A percentile compares a stretch with the other conserved stretches of the same genome.
phyloP scores from a whole-genome alignment of 2,888 invertebrate genomes.

The Aspidiotus destructor region DNA sequence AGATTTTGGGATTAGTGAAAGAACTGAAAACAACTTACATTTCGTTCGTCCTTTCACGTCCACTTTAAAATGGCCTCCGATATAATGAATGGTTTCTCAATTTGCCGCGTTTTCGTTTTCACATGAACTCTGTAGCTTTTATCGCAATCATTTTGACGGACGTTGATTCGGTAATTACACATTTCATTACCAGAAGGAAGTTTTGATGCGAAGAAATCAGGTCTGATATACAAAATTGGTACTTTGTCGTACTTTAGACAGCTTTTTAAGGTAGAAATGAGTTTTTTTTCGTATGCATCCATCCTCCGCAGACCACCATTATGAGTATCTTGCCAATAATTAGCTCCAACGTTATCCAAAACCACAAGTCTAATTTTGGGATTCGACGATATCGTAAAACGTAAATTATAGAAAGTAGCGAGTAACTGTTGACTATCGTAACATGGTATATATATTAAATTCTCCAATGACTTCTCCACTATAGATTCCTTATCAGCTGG shows the following conservation, averaged over 20 bases:
- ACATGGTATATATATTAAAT: slow-evolving; percentile 43
- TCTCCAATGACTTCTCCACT: slow-evolving; percentile 39
- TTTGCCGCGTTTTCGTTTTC: too few species aligned
- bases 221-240: slow-evolving; percentile 48
- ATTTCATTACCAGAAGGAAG: slow-evolving; percentile 3
- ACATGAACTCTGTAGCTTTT: too few species aligned
- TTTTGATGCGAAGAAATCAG: slow-evolving; percentile 38
- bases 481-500: neutral
- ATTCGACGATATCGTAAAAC: slow-evolving; percentile 43
- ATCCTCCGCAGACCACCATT: slow-evolving; percentile 38
- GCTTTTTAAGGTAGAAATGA: slow-evolving; percentile 44
- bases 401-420: slow-evolving; percentile 42
- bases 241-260: slow-evolving; percentile 47
- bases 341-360: slow-evolving; percentile 47
- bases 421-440: slow-evolving; percentile 42
- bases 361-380: slow-evolving; percentile 44
- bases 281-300: slow-evolving; percentile 39
- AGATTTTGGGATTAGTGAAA: too few species aligned
- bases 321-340: slow-evolving; percentile 45
- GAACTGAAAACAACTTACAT: too few species aligned
- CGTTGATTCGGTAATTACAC: neutral
- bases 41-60: too few species aligned
- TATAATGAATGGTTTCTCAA: too few species aligned
- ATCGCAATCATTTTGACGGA: neutral
- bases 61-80: too few species aligned